Evolutionary conservation across 2,797 vertebrate species (phyloP).

Genomic region (Menidia menidia): DNA sequence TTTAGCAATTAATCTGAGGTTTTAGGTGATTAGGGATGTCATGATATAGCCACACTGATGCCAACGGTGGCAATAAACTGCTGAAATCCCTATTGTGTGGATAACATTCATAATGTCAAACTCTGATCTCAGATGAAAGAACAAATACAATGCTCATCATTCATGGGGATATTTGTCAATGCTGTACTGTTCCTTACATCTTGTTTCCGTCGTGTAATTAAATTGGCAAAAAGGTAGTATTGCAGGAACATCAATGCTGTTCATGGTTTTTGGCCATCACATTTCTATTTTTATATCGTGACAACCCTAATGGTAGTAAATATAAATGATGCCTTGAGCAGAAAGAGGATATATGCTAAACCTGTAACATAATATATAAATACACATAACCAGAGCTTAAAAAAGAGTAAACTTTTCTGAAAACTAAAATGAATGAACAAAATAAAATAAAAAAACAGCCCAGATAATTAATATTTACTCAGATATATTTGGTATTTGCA

Average conservation of each 20-base stretch:
- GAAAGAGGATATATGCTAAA: neutral
- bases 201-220: too few relatives aligned
- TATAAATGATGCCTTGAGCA: neutral
- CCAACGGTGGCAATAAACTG: neutral
- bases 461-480: slow-evolving; percentile 15
- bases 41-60: too few relatives aligned
- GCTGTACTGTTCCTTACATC: too few relatives aligned
- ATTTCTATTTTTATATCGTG: too few relatives aligned
- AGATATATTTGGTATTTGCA: slow-evolving; percentile 55
- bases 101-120: too few relatives aligned
- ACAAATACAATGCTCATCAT: too few relatives aligned
- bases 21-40: neutral
- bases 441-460: neutral
- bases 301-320: neutral
- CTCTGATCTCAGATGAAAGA: too few relatives aligned
- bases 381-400: neutral
- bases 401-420: neutral
- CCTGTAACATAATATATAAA: neutral
- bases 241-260: too few relatives aligned
- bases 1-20: neutral
- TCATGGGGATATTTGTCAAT: too few relatives aligned
- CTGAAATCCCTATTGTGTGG: neutral
- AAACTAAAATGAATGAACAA: neutral
- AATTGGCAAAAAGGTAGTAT: too few relatives aligned
- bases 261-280: too few relatives aligned